Percentiles rank a stretch among this genome's conserved stretches.
These are phyloP conservation scores for Girardinichthys multiradiatus DNA, from an alignment of 2,113 vertebrate genomes.

Conservation along the genomic window DNA sequence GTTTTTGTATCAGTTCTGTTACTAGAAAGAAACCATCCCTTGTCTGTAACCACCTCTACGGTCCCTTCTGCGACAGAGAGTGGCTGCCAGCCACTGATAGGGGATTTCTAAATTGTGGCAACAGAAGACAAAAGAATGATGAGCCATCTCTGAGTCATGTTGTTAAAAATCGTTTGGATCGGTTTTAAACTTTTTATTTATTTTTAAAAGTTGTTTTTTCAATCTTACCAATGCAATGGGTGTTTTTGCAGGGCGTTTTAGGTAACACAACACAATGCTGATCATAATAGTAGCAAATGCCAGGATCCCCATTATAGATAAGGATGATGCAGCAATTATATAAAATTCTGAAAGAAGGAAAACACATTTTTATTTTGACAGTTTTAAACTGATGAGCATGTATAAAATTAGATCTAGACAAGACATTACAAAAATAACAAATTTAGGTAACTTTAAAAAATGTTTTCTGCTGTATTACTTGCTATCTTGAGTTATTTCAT, in stretches of 20 bases:
- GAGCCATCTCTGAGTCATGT: not conserved
- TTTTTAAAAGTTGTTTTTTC: not conserved
- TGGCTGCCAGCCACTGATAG: slow-evolving; percentile 68
- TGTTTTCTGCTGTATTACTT: no score
- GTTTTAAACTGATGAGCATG: not conserved
- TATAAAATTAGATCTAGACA: not conserved
- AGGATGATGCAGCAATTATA: slow-evolving; percentile 33
- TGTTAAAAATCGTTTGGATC: no score
- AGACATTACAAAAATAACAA: not conserved
- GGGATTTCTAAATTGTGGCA: slow-evolving; percentile 67
- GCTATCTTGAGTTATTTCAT: no score
- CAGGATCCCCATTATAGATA: slow-evolving; percentile 44
- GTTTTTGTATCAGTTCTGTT: slow-evolving; percentile 21
- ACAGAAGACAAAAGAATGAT: not conserved
- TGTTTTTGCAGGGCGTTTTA: slow-evolving; percentile 69
- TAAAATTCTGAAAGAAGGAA: slow-evolving; percentile 50
- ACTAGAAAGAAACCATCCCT: slow-evolving; percentile 74
- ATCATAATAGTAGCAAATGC: slow-evolving; percentile 1
- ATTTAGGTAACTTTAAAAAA: not conserved
- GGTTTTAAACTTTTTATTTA: not conserved
- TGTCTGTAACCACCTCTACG: slow-evolving; percentile 76
- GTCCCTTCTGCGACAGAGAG: slow-evolving; percentile 54
- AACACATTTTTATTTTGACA: slow-evolving; percentile 5
- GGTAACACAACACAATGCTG: slow-evolving; percentile 52
- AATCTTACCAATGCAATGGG: slow-evolving; percentile 73